phyloP scores from a whole-genome alignment of 2,797 vertebrate species.

The Cuculus canorus region DNA sequence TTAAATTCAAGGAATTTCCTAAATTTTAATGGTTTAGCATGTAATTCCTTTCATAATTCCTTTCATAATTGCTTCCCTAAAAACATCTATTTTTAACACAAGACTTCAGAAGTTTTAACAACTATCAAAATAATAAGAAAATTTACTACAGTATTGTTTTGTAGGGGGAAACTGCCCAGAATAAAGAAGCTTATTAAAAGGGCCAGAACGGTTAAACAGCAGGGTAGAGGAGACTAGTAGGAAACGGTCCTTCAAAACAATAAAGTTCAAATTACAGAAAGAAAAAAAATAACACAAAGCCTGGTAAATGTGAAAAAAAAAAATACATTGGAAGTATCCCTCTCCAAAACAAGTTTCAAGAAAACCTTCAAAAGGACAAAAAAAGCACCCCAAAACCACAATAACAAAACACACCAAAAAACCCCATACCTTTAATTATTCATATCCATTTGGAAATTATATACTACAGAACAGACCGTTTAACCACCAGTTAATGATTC shows the following conservation, averaged over 20 bases:
- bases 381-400: background rate
- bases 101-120: background rate
- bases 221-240: background rate
- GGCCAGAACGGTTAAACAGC: slow-evolving; percentile 11
- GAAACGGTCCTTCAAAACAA: background rate
- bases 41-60: background rate
- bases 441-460: background rate
- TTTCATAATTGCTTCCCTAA: background rate
- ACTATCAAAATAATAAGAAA: background rate
- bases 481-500: background rate
- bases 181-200: background rate
- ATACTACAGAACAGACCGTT: background rate
- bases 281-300: background rate
- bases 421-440: fast-evolving
- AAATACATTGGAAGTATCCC: background rate
- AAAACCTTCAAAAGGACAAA: background rate
- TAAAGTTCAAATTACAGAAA: background rate
- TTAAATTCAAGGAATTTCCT: too few species aligned
- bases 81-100: background rate
- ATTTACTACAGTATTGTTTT: background rate
- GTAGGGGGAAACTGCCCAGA: background rate
- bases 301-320: background rate
- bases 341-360: background rate
- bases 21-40: background rate
- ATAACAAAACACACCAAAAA: background rate